A percentile compares a stretch with the other conserved stretches of the same genome.
Evolutionary conservation across 1,140 invertebrate genomes (phyloP).

Genomic region (Conus ventricosus): DNA sequence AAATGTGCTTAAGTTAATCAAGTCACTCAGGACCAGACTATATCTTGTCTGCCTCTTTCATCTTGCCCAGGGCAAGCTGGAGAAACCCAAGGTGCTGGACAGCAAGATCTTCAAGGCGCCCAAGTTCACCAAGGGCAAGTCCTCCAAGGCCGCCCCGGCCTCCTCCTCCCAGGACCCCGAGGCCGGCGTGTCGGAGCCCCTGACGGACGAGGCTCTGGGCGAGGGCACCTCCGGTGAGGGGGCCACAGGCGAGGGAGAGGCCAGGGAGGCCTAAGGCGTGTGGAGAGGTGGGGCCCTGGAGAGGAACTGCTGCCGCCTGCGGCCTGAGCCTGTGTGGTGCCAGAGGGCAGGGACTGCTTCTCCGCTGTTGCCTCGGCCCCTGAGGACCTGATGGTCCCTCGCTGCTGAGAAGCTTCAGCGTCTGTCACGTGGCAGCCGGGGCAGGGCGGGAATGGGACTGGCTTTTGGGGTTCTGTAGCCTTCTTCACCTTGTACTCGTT

Average conservation of each 20-base stretch:
- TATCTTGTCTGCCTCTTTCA: too few species aligned
- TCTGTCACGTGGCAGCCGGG: background rate
- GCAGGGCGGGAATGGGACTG: background rate
- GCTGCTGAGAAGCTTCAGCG: background rate
- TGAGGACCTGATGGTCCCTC: background rate
- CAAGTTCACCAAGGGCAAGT: conserved; percentile 46
- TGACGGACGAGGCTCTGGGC: conserved; percentile 32
- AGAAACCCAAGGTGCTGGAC: conserved; percentile 43
- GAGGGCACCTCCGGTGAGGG: conserved; percentile 34
- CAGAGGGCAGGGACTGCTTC: background rate
- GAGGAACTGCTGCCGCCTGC: too few species aligned
- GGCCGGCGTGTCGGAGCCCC: conserved; percentile 43
- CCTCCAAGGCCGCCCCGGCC: conserved; percentile 33
- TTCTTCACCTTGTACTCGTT: background rate
- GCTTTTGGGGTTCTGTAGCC: background rate
- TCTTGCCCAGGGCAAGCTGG: conserved; percentile 41
- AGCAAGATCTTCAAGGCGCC: conserved; percentile 39
- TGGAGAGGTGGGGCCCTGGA: too few species aligned
- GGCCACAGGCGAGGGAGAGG: conserved; percentile 10
- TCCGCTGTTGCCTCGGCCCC: background rate
- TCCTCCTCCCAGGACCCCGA: conserved; percentile 24
- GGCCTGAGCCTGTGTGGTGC: too few species aligned
- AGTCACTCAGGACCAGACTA: too few species aligned
- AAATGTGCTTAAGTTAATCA: too few species aligned
- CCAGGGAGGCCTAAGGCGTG: conserved; percentile 21